Evolutionary conservation across 2,797 vertebrate species (phyloP).

Genomic region (Acridotheres tristis): DNA sequence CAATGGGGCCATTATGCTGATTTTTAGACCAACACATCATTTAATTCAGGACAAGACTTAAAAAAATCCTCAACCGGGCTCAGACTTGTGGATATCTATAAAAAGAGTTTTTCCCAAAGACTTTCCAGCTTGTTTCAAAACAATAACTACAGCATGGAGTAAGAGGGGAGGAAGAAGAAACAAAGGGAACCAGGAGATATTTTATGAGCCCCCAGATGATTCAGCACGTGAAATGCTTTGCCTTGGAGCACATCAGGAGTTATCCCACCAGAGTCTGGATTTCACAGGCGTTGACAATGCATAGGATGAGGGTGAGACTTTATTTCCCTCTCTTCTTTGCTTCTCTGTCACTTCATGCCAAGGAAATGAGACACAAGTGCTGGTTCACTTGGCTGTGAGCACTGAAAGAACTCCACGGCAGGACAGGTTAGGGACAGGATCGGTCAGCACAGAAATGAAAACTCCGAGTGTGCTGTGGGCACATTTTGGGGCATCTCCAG

Average conservation of each 20-base stretch:
- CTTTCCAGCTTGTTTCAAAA: not conserved
- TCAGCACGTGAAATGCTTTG: not conserved
- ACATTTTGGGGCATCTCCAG: not conserved
- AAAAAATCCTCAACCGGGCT: not conserved
- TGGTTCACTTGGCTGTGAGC: constrained; percentile 32
- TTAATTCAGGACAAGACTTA: not conserved
- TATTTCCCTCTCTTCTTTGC: not conserved
- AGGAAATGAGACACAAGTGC: not conserved
- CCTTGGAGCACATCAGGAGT: not conserved
- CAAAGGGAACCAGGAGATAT: not conserved
- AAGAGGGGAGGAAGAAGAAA: not conserved
- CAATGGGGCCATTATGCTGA: not conserved
- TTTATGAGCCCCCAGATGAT: not conserved
- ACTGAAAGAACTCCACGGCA: not conserved
- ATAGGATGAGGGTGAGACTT: not conserved
- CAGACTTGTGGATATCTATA: not conserved
- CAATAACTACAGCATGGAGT: rapidly evolving
- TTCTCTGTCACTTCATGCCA: not conserved
- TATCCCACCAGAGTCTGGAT: not conserved
- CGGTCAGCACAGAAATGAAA: constrained; percentile 2
- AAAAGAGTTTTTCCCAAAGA: not conserved
- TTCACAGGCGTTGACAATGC: not conserved
- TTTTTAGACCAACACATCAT: not conserved
- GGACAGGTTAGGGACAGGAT: not conserved
- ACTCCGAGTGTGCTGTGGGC: not conserved